These are phyloP conservation scores for Spicauda simplicius DNA, from an alignment of 2,888 invertebrate genomes.

Conservation along the genomic window DNA sequence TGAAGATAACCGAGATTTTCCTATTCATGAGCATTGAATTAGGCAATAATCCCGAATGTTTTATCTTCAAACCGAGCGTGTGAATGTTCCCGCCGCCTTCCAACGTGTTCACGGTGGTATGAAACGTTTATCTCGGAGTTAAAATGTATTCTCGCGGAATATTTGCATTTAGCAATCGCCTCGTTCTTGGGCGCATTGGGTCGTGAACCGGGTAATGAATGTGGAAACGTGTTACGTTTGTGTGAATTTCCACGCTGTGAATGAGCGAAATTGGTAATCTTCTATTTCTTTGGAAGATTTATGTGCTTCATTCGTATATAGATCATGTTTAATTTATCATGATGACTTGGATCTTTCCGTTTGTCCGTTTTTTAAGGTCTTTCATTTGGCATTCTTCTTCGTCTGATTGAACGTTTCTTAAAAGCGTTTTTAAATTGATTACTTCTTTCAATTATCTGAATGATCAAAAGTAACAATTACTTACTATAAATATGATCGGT, in stretches of 20 bases:
- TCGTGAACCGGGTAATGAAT: background rate
- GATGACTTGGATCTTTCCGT: no score
- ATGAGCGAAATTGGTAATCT: background rate
- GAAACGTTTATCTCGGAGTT: background rate
- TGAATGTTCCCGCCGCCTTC: background rate
- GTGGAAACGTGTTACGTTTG: background rate
- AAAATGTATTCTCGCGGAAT: background rate
- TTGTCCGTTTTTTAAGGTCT: no score
- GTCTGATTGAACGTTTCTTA: no score
- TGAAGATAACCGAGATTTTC: background rate
- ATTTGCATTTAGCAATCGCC: background rate
- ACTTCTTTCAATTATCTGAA: no score
- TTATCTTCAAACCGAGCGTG: conserved; percentile 3
- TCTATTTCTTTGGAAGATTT: background rate
- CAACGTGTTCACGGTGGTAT: background rate
- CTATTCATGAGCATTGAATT: background rate
- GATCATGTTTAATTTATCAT: no score
- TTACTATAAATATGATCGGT: no score
- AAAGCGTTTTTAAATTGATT: no score
- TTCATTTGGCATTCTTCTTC: no score
- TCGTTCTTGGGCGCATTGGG: background rate
- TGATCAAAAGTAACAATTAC: no score
- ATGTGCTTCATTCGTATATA: no score
- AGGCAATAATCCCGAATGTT: background rate
- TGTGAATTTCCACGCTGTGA: background rate